Evolutionary conservation across 2,797 vertebrate species (phyloP).

Genomic region (Myotis myotis): DNA sequence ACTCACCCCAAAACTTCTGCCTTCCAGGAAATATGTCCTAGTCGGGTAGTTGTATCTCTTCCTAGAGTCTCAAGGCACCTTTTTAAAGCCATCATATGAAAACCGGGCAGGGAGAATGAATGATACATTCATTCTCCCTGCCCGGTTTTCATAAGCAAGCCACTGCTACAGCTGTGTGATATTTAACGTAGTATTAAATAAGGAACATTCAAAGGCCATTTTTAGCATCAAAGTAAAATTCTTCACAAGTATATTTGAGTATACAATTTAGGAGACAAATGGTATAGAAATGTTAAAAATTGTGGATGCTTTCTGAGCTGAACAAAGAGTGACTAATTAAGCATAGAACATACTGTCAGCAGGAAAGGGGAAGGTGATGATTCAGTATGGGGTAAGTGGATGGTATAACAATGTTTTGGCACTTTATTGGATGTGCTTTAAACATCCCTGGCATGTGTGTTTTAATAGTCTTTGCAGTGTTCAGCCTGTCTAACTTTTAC

Average conservation of each 20-base stretch:
- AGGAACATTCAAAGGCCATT: neutral
- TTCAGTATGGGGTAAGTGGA: constrained; percentile 31
- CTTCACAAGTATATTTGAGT: neutral
- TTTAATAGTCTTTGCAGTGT: neutral
- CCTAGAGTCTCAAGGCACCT: neutral
- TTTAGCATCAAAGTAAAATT: constrained; percentile 20
- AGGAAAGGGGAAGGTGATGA: constrained; percentile 28
- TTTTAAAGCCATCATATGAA: neutral
- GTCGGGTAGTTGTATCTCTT: neutral
- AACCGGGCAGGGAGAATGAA: no score
- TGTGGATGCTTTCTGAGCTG: neutral
- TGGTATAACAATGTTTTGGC: constrained; percentile 35
- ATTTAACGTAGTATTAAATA: constrained; percentile 37
- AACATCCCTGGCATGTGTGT: neutral
- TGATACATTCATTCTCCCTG: neutral
- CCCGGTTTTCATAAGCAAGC: neutral
- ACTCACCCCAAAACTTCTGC: neutral
- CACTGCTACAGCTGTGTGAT: neutral
- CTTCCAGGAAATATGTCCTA: neutral
- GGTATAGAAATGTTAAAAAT: constrained; percentile 14
- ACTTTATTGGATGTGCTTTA: neutral
- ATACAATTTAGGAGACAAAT: neutral
- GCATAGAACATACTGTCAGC: neutral
- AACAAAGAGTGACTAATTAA: constrained; percentile 47
- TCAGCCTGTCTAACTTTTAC: constrained; percentile 11